These are phyloP conservation scores for Amphiprion clarkii DNA, from an alignment of 2,797 vertebrate genomes.

Conservation along the genomic window DNA sequence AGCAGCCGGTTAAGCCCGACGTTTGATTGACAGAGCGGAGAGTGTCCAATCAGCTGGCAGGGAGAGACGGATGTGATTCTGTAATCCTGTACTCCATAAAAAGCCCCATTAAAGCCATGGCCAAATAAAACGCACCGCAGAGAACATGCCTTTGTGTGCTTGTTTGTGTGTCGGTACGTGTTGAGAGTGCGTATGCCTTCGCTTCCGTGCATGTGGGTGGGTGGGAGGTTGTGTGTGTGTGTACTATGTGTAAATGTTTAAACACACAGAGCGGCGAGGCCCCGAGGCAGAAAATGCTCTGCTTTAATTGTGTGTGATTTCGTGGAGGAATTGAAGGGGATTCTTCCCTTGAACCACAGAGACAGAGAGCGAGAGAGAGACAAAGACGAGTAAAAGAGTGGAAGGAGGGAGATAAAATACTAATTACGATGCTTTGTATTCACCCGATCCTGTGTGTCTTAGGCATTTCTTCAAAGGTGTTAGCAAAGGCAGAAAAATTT, in stretches of 20 bases:
- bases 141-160: constrained; percentile 47
- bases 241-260: constrained; percentile 38
- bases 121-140: constrained; percentile 45
- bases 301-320: constrained; percentile 71
- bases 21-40: constrained; percentile 57
- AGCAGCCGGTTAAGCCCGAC: constrained; percentile 25
- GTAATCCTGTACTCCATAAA: constrained; percentile 59
- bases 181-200: constrained; percentile 26
- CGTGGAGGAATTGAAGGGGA: constrained; percentile 61
- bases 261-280: constrained; percentile 49
- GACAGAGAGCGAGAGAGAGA: constrained; percentile 15
- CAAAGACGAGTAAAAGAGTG: constrained; percentile 28
- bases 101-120: constrained; percentile 58
- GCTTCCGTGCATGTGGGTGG: constrained; percentile 8
- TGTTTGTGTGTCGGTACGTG: constrained; percentile 17
- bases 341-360: constrained; percentile 56
- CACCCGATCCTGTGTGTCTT: constrained; percentile 28
- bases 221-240: constrained; percentile 9
- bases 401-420: constrained; percentile 57
- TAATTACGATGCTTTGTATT: constrained; percentile 61
- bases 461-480: constrained; percentile 49
- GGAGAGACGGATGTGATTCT: constrained; percentile 16
- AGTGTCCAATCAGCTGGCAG: constrained; percentile 62
- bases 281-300: constrained; percentile 38
- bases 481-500: constrained; percentile 12